Base-by-base conservation (phyloP, 2,888 invertebrate genomes). In the Pristionchus maxplancki region DNA sequence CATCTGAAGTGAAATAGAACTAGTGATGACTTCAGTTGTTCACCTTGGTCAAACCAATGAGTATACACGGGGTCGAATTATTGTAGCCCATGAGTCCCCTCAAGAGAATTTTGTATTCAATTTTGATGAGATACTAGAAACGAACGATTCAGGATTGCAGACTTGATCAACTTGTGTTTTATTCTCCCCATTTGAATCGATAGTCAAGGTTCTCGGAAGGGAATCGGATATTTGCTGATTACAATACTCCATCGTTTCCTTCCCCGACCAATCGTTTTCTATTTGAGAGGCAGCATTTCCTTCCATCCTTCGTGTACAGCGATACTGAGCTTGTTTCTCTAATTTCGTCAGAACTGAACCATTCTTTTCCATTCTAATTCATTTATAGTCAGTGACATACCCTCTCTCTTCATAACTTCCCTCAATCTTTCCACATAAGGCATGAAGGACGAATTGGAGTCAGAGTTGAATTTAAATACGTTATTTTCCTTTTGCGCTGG, bases 11-110 rank as follows among this genome's bases (percentile, higher is more conserved):
- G n/a, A 17, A 28, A n/a, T 85, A 28, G 40, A 8, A 28, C n/a
- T 64, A 24, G 44, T 58, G 44, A 9, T n/a, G 58, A n/a, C 11
- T 71, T 37, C 37, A 8, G 71, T 81, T 31, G 81, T 11, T 48
- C 13, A 88, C 82, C 88, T 91, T 91, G 88, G 90, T 90, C 34
- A 91, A 48, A 78, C 89, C 87, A 58, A 91, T 31, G 89, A 91
- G 89, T 20, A 91, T 84, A 83, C 91, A 91, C 20, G 91, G 91
- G 28, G 89, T 88, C 17, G 89, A 89, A 40, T 90, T 88, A 71
- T 87, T 90, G 89, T 88, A 91, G 40, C 91, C 90, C 31, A 91
- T 31, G 31, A 34, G 8, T 1, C n/a, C 58, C 9, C 44, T 64
- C 28, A 44, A n/a, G 28, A 13, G 6, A 64, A 24, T 17, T 31